Evolutionary conservation across 2,797 vertebrate species (phyloP).

Genomic region (Perodicticus potto): DNA sequence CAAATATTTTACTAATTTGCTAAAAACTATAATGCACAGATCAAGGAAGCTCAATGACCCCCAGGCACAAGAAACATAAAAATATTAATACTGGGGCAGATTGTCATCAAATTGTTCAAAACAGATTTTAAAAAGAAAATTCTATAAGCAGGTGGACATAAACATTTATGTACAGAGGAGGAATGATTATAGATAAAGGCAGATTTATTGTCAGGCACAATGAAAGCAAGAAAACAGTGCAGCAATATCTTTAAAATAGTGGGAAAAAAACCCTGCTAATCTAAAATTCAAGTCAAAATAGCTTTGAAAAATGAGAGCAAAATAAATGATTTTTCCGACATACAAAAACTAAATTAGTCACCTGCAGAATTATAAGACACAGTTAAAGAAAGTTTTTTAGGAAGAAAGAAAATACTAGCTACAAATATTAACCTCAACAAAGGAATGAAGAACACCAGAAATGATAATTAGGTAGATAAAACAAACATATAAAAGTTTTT

Average conservation of each 20-base stretch:
- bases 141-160: neutral
- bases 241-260: neutral
- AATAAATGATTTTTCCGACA: neutral
- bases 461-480: neutral
- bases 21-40: neutral
- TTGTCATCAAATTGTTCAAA: neutral
- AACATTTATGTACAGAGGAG: neutral
- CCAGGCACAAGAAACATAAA: neutral
- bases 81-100: neutral
- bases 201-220: neutral
- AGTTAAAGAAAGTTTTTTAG: neutral
- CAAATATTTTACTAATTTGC: neutral
- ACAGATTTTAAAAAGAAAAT: neutral
- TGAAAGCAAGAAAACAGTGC: neutral
- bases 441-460: neutral
- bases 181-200: neutral
- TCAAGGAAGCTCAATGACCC: neutral
- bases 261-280: neutral
- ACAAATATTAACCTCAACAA: neutral
- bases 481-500: neutral
- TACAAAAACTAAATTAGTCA: neutral
- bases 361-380: neutral
- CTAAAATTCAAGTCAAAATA: neutral
- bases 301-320: constrained; percentile 8
- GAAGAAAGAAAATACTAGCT: neutral